Evolutionary conservation across 2,888 invertebrate genomes (phyloP).

Genomic region (Cataglyphis albicans): DNA sequence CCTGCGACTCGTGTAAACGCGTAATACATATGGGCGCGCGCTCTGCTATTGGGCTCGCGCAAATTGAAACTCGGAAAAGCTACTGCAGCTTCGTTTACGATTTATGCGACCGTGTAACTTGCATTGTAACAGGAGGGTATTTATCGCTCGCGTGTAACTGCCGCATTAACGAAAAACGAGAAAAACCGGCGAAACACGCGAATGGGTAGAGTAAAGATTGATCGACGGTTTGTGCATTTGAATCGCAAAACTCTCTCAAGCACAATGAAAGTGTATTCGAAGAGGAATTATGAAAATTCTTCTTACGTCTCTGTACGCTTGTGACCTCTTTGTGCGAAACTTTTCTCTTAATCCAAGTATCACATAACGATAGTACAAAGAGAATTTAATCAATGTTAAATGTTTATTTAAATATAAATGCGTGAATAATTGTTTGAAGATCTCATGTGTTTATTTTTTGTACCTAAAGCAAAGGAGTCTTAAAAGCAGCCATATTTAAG

Average conservation of each 20-base stretch:
- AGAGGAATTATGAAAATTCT: conserved; percentile 45
- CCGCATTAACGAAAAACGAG: conserved; percentile 45
- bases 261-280: conserved; percentile 20
- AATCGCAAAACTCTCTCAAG: conserved; percentile 39
- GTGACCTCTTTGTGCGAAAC: not conserved
- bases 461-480: not conserved
- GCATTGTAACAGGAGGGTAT: conserved; percentile 50
- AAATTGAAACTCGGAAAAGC: conserved; percentile 56
- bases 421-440: not conserved
- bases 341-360: not conserved
- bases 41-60: conserved; percentile 42
- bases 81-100: conserved; percentile 53
- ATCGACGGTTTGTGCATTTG: conserved; percentile 47
- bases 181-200: conserved; percentile 31
- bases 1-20: conserved; percentile 48
- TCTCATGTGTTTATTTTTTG: not conserved
- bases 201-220: conserved; percentile 41
- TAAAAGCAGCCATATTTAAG: not conserved
- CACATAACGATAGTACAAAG: not conserved
- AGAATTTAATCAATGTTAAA: not conserved
- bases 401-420: not conserved
- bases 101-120: conserved; percentile 55
- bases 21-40: conserved; percentile 40
- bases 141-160: conserved; percentile 57
- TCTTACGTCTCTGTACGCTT: not conserved